A percentile compares a stretch with the other conserved stretches of the same genome.
Evolutionary conservation across 92 coral and sea anemone genomes (phyloP).

Genomic region (Siderastrea radians): DNA sequence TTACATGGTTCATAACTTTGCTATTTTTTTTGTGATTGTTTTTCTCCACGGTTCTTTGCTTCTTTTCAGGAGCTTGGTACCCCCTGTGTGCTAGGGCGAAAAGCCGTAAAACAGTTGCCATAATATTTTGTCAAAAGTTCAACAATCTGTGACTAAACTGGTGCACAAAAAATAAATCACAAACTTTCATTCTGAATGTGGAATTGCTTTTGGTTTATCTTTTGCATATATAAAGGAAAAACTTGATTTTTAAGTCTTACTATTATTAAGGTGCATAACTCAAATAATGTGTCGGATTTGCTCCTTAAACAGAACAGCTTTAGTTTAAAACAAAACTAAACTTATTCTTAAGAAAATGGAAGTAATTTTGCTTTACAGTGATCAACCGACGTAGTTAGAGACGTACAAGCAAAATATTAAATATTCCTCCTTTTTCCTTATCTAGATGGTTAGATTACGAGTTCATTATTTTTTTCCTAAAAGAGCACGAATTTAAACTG

Average conservation of each 20-base stretch:
- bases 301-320: too few relatives aligned
- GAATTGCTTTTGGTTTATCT: not conserved
- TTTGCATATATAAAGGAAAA: not conserved
- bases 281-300: too few relatives aligned
- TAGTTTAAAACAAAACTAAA: too few relatives aligned
- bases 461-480: too few relatives aligned
- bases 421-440: too few relatives aligned
- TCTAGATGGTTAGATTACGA: too few relatives aligned
- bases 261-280: too few relatives aligned
- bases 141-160: not conserved
- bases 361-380: too few relatives aligned
- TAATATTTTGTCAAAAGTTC: not conserved
- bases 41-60: not conserved
- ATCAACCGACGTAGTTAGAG: too few relatives aligned
- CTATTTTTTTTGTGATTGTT: not conserved
- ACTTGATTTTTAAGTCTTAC: not conserved
- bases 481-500: too few relatives aligned
- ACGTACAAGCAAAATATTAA: too few relatives aligned
- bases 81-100: not conserved
- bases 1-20: conserved; percentile 18
- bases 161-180: not conserved
- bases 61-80: not conserved
- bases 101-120: not conserved
- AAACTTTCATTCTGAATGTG: not conserved
- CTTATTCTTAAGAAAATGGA: too few relatives aligned